Evolutionary conservation across 2,888 invertebrate genomes (phyloP).

Genomic region (Xanthorhoe designata): DNA sequence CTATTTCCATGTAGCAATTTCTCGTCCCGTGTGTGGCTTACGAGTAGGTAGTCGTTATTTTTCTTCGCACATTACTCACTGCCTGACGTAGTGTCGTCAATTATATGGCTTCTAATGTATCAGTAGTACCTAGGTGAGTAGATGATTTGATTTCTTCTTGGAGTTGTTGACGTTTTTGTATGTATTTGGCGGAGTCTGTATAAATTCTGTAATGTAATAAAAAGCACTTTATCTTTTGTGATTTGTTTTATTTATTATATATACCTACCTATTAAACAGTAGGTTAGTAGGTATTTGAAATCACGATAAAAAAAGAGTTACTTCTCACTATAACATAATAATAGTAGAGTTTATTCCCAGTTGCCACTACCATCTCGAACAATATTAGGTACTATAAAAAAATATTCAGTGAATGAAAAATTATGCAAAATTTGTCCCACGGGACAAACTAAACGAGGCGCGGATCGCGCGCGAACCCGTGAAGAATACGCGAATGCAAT

Average conservation of each 20-base stretch:
- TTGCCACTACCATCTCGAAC: no score
- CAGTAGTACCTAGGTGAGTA: conserved; percentile 49
- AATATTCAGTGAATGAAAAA: no score
- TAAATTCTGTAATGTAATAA: conserved; percentile 80
- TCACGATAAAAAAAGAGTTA: no score
- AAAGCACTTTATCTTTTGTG: conserved; percentile 78
- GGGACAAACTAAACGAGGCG: no score
- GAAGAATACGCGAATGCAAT: no score
- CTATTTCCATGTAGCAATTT: not conserved
- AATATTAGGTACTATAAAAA: no score
- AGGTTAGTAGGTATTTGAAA: no score
- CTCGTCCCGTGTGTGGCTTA: conserved; percentile 3
- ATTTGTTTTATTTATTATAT: conserved; percentile 50
- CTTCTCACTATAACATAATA: no score
- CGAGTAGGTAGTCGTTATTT: conserved; percentile 37
- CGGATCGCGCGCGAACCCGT: no score
- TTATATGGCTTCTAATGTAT: conserved; percentile 53
- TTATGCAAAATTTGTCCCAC: no score
- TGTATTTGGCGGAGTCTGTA: conserved; percentile 76
- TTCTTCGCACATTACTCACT: conserved; percentile 49
- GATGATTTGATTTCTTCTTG: conserved; percentile 62
- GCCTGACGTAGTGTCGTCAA: conserved; percentile 55
- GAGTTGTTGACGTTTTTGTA: conserved; percentile 79
- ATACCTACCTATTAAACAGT: not conserved
- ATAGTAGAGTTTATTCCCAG: no score